Conservation (phyloP, 2,888 invertebrate species). For the Leucophenga montana region DNA sequence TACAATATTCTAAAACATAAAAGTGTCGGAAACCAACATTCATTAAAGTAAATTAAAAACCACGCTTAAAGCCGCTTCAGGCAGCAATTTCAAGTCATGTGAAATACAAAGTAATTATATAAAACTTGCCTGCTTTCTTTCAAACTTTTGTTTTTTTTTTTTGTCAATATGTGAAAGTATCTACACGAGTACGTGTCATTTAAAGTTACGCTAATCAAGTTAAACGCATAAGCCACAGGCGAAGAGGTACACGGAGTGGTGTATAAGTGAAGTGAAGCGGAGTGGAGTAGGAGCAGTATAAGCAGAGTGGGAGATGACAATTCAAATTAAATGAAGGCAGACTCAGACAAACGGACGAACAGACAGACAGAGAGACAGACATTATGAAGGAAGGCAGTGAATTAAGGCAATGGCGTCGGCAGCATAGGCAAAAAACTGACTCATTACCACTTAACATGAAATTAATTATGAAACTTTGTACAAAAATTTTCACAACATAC, state of each 20-base stretch:
- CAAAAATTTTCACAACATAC: slow-evolving; percentile 56
- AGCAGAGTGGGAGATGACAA: slow-evolving; percentile 65
- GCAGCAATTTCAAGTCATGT: background rate
- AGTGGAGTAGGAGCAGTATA: background rate
- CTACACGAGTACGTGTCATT: slow-evolving; percentile 55
- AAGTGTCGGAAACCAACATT: background rate
- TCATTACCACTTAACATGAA: slow-evolving; percentile 66
- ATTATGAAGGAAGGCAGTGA: slow-evolving; percentile 21
- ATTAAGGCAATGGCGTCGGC: background rate
- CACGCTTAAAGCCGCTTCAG: background rate
- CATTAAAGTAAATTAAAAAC: background rate
- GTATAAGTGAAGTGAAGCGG: too few species aligned
- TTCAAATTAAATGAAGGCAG: slow-evolving; percentile 60
- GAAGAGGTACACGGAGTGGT: background rate
- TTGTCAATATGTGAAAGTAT: slow-evolving; percentile 2
- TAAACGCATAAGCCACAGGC: slow-evolving; percentile 48
- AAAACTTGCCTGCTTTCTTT: background rate
- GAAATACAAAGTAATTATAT: slow-evolving; percentile 20
- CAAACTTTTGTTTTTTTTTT: background rate
- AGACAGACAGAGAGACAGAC: slow-evolving; percentile 40
- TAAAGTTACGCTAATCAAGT: slow-evolving; percentile 66
- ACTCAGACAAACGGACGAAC: slow-evolving; percentile 39
- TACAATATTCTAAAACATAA: too few species aligned
- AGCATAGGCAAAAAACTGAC: slow-evolving; percentile 35
- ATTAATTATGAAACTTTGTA: slow-evolving; percentile 67